Percentiles rank a stretch among this genome's conserved stretches.
Evolutionary conservation across 2,888 invertebrate genomes (phyloP).

Genomic region (Sminthurinus aureus): DNA sequence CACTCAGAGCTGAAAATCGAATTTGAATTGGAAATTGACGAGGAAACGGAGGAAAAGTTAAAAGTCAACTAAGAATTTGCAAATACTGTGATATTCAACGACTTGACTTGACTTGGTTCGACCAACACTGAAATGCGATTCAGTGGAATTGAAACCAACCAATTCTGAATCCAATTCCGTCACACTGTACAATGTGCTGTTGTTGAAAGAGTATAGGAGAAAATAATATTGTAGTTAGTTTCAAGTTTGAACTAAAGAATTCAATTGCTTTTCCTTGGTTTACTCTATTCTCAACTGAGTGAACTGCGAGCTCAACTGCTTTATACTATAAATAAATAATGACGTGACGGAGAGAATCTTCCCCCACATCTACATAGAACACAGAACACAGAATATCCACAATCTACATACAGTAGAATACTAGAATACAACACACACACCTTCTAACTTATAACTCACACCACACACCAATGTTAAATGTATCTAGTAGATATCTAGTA

Average conservation of each 20-base stretch:
- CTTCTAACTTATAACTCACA: too few relatives aligned
- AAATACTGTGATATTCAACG: background rate
- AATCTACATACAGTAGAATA: background rate
- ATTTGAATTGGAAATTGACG: too few relatives aligned
- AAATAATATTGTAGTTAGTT: background rate
- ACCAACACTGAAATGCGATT: too few relatives aligned
- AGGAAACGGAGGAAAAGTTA: too few relatives aligned
- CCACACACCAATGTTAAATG: too few relatives aligned
- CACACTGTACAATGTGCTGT: background rate
- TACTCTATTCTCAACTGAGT: background rate
- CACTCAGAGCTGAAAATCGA: too few relatives aligned
- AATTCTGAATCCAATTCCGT: conserved; percentile 13
- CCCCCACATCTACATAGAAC: background rate
- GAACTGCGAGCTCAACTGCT: conserved; percentile 35
- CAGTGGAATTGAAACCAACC: too few relatives aligned
- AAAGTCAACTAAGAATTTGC: background rate
- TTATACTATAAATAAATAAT: conserved; percentile 45
- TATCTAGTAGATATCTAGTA: too few relatives aligned
- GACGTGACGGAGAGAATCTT: conserved; percentile 41
- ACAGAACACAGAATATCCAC: background rate
- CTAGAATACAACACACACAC: background rate
- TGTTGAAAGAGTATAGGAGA: conserved; percentile 4
- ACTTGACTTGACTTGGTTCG: too few relatives aligned
- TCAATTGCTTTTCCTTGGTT: background rate
- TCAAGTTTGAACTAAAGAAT: background rate